Percentiles rank a stretch among this genome's conserved stretches.
Evolutionary conservation across 2,113 vertebrate genomes (phyloP).

Genomic region (Myrmecobius fasciatus): DNA sequence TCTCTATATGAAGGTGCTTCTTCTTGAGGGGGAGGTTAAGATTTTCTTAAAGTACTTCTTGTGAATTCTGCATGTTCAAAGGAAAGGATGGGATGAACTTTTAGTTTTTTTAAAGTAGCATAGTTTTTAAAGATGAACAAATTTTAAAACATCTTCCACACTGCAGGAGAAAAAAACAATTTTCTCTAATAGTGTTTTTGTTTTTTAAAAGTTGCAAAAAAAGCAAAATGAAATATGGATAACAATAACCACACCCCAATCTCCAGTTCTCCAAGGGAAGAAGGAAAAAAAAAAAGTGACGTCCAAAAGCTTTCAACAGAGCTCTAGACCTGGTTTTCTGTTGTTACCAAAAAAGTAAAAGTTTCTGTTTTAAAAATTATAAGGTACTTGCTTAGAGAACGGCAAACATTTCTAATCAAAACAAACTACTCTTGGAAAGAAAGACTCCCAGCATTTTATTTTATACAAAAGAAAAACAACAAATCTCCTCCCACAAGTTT

Average conservation of each 20-base stretch:
- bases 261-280: conserved; percentile 27
- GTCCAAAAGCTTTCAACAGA: conserved; percentile 36
- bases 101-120: conserved; percentile 59
- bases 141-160: conserved; percentile 66
- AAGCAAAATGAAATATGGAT: conserved; percentile 53
- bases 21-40: conserved; percentile 47
- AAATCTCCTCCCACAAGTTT: conserved; percentile 21
- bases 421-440: background rate
- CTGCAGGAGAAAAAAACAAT: background rate
- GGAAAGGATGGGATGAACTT: conserved; percentile 18
- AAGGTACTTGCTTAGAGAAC: background rate
- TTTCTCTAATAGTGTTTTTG: conserved; percentile 60
- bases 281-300: background rate
- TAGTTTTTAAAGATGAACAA: conserved; percentile 52
- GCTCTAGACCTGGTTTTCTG: conserved; percentile 41
- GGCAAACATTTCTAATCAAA: conserved; percentile 25
- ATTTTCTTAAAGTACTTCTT: conserved; percentile 57
- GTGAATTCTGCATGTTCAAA: conserved; percentile 67
- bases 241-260: conserved; percentile 53
- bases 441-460: background rate
- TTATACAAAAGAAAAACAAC: conserved; percentile 27
- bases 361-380: background rate
- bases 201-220: conserved; percentile 67
- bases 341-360: conserved; percentile 6
- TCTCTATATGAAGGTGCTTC: conserved; percentile 50